Base-by-base conservation (phyloP, 2,113 vertebrate species). In the Narcine bancroftii region DNA sequence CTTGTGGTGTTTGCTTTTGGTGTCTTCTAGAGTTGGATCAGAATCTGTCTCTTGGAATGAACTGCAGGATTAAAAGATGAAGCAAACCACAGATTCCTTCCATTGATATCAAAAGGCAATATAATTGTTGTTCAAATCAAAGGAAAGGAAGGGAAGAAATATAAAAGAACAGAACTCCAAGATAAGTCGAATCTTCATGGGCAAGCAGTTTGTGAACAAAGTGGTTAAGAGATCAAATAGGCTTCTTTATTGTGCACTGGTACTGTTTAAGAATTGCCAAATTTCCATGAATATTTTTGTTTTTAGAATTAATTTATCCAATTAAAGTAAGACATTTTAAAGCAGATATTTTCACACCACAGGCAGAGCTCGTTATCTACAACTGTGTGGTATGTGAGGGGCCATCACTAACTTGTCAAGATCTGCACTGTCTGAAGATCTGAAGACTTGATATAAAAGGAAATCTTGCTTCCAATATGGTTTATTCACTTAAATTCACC, bases 401-500 rank as follows among this genome's bases (percentile, higher is more conserved):
- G 63, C 45, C 7, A 47, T 69, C 21, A 45, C 6, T 69, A 33
- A 85, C 33, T 65, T 29, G 21, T 53, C 50, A 33, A 83, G 47
- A 83, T 83, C 24, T 29, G 2, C 24, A 66, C 36, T 13, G 60
- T 89, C 10, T 0, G 63, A 45, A 10, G 42, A 83, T 83, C 47
- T 83, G 47, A 83, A 83, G 47, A 69, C n/a, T 91, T 13, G 63
- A 45, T 91, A 69, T 10, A 91, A 69, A 15, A 24, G 36, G 63
- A 91, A 66, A 91, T 33, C 26, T 69, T 36, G n/a, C 63, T 69
- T 69, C 21, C 45, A 69, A 91, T 69, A 26, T 91, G 42, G 65
- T 47, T 69, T 91, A 66, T 39, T 91, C 60, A 91, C n/a, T 60
- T 69, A 65, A 69, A 11, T 91, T 17, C 89, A 91, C 11, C 65